Conservation (phyloP, 2,113 vertebrate species). For the Pantherophis guttatus region DNA sequence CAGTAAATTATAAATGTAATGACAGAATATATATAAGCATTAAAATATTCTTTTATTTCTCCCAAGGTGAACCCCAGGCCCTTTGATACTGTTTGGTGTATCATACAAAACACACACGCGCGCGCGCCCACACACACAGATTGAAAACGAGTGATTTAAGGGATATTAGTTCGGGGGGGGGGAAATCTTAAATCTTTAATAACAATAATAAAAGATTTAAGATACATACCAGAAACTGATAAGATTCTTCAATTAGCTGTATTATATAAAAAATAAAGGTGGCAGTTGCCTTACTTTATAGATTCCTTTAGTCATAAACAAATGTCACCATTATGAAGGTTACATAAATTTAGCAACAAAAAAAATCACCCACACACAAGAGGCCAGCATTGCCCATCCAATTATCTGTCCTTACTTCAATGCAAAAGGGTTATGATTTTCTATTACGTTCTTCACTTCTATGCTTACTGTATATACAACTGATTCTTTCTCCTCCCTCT, state of each 20-base stretch:
- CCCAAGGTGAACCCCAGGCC: not conserved
- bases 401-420: not conserved
- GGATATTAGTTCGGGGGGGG: not conserved
- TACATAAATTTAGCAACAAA: not conserved
- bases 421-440: conserved; percentile 36
- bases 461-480: not conserved
- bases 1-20: not conserved
- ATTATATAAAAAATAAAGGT: not conserved
- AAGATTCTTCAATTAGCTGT: not conserved
- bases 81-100: not conserved
- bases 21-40: not conserved
- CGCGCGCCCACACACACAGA: not conserved
- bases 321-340: not conserved
- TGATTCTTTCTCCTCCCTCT: not conserved
- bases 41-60: not conserved
- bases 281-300: not conserved
- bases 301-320: not conserved
- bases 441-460: not conserved
- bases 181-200: not conserved
- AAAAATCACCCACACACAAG: not conserved
- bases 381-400: not conserved
- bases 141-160: not conserved
- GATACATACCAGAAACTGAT: not conserved
- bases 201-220: not conserved
- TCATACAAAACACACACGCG: not conserved